Percentiles rank a stretch among this genome's conserved stretches.
Evolutionary conservation across 2,113 vertebrate species (phyloP).

Genomic region (Otolemur garnettii): DNA sequence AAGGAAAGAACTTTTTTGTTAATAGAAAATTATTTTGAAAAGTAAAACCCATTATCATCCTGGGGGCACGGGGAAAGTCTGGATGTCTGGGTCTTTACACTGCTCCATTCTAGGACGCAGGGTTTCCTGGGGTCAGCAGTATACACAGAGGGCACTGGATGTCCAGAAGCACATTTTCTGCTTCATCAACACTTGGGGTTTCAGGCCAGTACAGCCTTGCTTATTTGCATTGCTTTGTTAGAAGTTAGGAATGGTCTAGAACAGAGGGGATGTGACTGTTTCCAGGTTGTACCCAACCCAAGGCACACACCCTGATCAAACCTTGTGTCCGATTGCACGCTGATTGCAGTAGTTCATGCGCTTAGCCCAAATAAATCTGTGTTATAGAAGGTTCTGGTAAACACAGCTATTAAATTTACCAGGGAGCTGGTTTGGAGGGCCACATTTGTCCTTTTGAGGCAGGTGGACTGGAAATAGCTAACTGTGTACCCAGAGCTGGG

Average conservation of each 20-base stretch:
- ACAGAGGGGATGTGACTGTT: neutral
- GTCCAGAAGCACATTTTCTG: neutral
- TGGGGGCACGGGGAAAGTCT: too few relatives aligned
- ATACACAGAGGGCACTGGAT: rapidly evolving
- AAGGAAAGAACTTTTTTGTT: neutral
- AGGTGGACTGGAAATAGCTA: slow-evolving; percentile 35
- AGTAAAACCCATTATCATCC: neutral
- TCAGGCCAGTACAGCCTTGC: neutral
- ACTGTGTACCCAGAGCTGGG: neutral
- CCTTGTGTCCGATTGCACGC: neutral
- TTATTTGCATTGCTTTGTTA: neutral
- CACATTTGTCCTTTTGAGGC: neutral
- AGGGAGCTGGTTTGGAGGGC: neutral
- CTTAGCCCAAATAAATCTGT: slow-evolving; percentile 25
- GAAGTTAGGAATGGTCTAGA: neutral
- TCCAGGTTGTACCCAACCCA: neutral
- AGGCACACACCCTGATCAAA: neutral
- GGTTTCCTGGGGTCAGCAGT: too few relatives aligned
- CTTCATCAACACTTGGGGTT: neutral
- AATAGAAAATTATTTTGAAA: neutral
- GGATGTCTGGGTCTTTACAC: neutral
- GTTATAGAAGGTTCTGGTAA: neutral
- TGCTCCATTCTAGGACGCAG: neutral
- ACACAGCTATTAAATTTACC: neutral
- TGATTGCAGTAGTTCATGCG: neutral